Conservation (phyloP, 92 coral and sea anemone species). For the Porites lobata region DNA sequence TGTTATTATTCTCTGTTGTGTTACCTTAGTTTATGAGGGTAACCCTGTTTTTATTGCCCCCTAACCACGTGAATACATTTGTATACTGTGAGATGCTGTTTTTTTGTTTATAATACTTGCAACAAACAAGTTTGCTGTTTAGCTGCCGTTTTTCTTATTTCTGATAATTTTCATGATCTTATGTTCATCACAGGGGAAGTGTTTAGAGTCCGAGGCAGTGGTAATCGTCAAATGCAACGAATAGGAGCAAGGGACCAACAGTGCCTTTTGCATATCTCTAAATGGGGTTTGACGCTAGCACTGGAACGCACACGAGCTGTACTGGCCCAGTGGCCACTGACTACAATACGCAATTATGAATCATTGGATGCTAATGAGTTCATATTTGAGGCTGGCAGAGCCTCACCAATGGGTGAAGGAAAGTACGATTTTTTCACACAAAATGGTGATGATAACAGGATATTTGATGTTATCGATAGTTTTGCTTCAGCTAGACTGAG, state of each 20-base stretch:
- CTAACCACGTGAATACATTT: no score
- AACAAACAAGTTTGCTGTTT: no score
- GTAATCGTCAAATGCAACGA: slow-evolving; percentile 88
- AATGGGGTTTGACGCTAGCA: slow-evolving; percentile 96
- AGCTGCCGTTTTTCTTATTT: neutral
- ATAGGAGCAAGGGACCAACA: slow-evolving; percentile 94
- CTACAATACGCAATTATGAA: slow-evolving; percentile 95
- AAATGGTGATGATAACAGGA: slow-evolving; percentile 88
- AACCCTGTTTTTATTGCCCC: no score
- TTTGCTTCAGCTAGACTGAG: slow-evolving; percentile 81
- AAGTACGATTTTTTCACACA: slow-evolving; percentile 85
- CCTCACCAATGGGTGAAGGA: slow-evolving; percentile 99
- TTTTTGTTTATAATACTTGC: no score
- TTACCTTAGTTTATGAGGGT: no score
- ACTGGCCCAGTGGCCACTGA: slow-evolving; percentile 98
- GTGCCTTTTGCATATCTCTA: slow-evolving; percentile 90
- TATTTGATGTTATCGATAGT: slow-evolving; percentile 92
- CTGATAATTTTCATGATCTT: neutral
- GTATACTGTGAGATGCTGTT: no score
- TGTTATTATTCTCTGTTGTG: no score
- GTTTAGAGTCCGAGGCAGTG: slow-evolving; percentile 87
- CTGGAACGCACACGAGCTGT: slow-evolving; percentile 95
- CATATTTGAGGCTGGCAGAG: slow-evolving; percentile 94
- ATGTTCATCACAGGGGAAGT: slow-evolving; percentile 70
- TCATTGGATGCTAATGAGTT: slow-evolving; percentile 92